Base-by-base conservation (phyloP, 2,888 invertebrate genomes). In the Barypeithes pellucidus region DNA sequence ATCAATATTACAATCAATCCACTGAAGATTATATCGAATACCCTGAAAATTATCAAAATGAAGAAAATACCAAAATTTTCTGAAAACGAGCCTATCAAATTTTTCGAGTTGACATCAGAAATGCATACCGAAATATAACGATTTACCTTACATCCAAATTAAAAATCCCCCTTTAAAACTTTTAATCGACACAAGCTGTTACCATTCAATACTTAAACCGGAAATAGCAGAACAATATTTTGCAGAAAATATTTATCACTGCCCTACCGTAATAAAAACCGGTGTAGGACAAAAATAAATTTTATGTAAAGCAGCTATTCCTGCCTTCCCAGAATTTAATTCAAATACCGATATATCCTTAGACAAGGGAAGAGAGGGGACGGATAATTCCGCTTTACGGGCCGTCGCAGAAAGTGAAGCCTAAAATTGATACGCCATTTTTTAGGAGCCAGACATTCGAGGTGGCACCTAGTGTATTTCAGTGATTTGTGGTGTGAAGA, bases 81-180 rank as follows among this genome's bases (percentile, higher is more conserved):
- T 3, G 1, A 14, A n/a, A 33, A 2, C 36, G 14, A 33, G 59
- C 59, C 59, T n/a, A 33, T 1, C 5, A 8, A 1, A 12, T 18
- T 33, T 11, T 33, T 2, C 1, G 20, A 33, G 2, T 3, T 59
- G n/a, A 33, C 12, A 33, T 24, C 20, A 3, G 59, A 59, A 59
- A 59, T 33, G 29, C 5, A 59, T n/a, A 59, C 33, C 24, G 14
- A 59, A 29, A 59, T 59, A 14, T 14, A 59, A 33, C 14, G 33
- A 14, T 18, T 14, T 59, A 59, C 36, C 59, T 5, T 59, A 59
- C 14, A 59, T 59, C 3, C n/a, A 59, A 59, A 59, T 59, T 14
- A 29, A 33, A 14, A 14, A 59, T 5, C 36, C 59, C 29, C 33
- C 59, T n/a, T 33, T 29, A 29, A 33, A 59, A 59, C 33, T 33